A percentile compares a stretch with the other conserved stretches of the same genome.
Conservation (phyloP, 2,888 invertebrate species). For the Nowickia ferox region DNA sequence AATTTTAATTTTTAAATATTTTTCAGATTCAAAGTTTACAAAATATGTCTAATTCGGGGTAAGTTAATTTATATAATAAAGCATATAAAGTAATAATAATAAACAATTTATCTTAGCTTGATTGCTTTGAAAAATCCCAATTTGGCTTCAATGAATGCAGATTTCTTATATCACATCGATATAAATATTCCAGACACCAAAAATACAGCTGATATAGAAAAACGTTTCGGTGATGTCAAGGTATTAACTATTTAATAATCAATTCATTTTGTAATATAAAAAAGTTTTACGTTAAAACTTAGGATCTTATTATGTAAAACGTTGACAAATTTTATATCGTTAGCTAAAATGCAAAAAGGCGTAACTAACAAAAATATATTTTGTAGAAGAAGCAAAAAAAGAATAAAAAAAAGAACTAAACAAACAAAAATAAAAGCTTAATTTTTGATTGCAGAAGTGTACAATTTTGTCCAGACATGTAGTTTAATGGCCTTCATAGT, state of each 20-base stretch:
- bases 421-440: too few species aligned
- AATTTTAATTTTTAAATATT: not conserved
- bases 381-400: too few species aligned
- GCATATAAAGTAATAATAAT: not conserved
- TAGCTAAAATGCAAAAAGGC: too few species aligned
- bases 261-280: too few species aligned
- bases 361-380: too few species aligned
- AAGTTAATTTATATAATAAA: not conserved
- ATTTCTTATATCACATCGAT: slow-evolving; percentile 94
- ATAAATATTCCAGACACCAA: slow-evolving; percentile 92
- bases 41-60: slow-evolving; percentile 29
- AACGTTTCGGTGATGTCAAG: slow-evolving; percentile 97
- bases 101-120: slow-evolving; percentile 23
- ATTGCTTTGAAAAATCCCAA: slow-evolving; percentile 73
- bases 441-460: too few species aligned
- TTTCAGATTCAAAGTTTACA: not conserved
- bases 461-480: too few species aligned
- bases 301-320: not conserved
- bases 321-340: not conserved
- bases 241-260: slow-evolving; percentile 83
- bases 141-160: slow-evolving; percentile 80
- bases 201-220: slow-evolving; percentile 88
- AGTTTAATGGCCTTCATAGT: too few species aligned
- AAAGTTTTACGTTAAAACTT: too few species aligned
- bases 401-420: too few species aligned